phyloP scores from a whole-genome alignment of 1,140 invertebrate genomes.

The Drosophila insularis region DNA sequence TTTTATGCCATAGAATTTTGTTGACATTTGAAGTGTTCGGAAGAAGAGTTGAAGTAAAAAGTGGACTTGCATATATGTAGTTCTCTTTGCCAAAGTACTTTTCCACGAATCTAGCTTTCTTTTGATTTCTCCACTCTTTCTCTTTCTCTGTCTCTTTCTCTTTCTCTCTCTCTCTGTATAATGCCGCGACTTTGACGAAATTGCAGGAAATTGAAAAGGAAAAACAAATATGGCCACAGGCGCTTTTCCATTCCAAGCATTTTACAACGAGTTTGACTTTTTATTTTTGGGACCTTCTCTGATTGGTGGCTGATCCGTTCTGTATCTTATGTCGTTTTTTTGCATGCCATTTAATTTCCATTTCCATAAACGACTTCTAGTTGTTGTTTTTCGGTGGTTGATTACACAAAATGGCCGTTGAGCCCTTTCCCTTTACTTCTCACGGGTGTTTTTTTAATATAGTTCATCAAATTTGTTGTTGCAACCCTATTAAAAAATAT shows the following conservation, averaged over 20 bases:
- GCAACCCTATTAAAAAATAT: slow-evolving; percentile 46
- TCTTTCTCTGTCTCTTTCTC: no score
- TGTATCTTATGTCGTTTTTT: slow-evolving; percentile 29
- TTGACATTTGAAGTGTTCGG: slow-evolving; percentile 65
- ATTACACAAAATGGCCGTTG: slow-evolving; percentile 66
- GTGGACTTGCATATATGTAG: not conserved
- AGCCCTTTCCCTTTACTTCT: slow-evolving; percentile 9
- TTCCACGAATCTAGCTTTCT: slow-evolving; percentile 25
- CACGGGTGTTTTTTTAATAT: slow-evolving; percentile 43
- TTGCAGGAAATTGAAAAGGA: slow-evolving; percentile 73
- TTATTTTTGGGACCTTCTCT: slow-evolving; percentile 38
- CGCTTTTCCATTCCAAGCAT: slow-evolving; percentile 4
- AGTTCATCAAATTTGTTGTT: slow-evolving; percentile 35
- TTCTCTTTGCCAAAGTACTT: slow-evolving; percentile 20
- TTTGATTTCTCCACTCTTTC: slow-evolving; percentile 4
- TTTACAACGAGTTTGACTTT: slow-evolving; percentile 31
- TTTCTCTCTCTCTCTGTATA: no score
- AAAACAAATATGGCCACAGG: slow-evolving; percentile 75
- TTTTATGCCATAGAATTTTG: slow-evolving; percentile 36
- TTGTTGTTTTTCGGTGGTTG: slow-evolving; percentile 33
- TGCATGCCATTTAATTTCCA: slow-evolving; percentile 66
- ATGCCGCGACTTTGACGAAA: slow-evolving; percentile 26
- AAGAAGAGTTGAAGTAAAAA: slow-evolving; percentile 1
- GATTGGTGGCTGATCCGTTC: slow-evolving; percentile 63
- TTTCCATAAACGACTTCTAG: slow-evolving; percentile 29